Percentiles rank a stretch among this genome's conserved stretches.
These are phyloP conservation scores for Gambelia wislizenii DNA, from an alignment of 2,797 vertebrate species.

Conservation along the genomic window DNA sequence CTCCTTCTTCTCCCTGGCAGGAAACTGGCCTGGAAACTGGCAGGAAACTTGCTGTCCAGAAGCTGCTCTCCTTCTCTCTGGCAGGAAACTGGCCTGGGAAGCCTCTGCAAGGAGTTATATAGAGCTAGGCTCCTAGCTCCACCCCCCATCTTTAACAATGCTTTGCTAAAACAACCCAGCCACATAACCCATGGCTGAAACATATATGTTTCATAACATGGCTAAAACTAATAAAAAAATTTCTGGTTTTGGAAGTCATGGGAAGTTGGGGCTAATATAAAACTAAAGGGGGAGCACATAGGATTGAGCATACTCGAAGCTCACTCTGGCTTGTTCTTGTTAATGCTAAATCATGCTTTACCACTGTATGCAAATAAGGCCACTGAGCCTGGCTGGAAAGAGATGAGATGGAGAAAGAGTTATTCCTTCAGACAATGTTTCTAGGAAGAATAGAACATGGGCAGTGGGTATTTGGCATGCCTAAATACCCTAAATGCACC, in stretches of 20 bases:
- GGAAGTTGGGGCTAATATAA: background rate
- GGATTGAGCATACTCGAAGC: background rate
- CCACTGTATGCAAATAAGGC: background rate
- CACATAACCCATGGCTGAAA: background rate
- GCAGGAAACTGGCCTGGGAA: too few relatives aligned
- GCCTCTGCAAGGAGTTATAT: too few relatives aligned
- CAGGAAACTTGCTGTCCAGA: too few relatives aligned
- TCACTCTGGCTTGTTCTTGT: background rate
- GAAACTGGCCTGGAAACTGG: too few relatives aligned
- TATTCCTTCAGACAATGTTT: too few relatives aligned
- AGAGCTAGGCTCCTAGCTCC: too few relatives aligned
- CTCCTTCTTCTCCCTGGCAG: too few relatives aligned
- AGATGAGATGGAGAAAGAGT: too few relatives aligned
- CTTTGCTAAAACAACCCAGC: background rate
- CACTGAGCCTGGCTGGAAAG: background rate
- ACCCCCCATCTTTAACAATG: background rate
- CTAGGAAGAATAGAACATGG: too few relatives aligned
- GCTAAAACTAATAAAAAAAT: background rate
- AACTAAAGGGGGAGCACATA: background rate
- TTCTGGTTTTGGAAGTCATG: background rate
- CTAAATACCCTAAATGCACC: too few relatives aligned
- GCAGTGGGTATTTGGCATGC: too few relatives aligned
- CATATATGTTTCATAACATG: background rate
- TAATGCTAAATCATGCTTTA: background rate
- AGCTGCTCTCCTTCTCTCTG: too few relatives aligned